Conservation (phyloP, 2,797 vertebrate species). For the Emys orbicularis region DNA sequence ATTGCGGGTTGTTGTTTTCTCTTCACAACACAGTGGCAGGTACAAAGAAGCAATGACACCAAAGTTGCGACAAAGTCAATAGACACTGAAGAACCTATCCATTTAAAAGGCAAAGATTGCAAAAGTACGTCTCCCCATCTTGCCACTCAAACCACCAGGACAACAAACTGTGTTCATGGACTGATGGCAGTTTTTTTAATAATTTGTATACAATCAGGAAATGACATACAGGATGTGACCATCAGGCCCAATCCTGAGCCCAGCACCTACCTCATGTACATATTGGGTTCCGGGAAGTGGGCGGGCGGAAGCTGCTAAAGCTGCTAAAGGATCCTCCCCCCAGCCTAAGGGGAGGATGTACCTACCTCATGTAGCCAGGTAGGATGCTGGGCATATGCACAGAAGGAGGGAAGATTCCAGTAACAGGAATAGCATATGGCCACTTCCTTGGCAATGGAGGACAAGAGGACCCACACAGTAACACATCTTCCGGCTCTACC, state of each 20-base stretch:
- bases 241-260: background rate
- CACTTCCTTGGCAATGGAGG: background rate
- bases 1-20: background rate
- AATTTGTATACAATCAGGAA: background rate
- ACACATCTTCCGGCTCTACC: background rate
- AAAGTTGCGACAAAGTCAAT: background rate
- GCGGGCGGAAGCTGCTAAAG: no score
- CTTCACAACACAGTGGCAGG: background rate
- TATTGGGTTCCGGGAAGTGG: no score
- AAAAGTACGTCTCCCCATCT: background rate
- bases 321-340: no score
- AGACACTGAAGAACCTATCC: background rate
- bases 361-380: background rate
- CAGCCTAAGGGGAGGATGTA: no score
- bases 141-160: background rate
- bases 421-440: background rate
- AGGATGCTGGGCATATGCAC: background rate
- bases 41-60: background rate
- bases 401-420: background rate
- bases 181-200: background rate
- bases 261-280: background rate
- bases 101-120: background rate
- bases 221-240: background rate
- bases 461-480: background rate
- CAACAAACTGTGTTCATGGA: fast-evolving